These are phyloP conservation scores for Notocelia uddmanniana DNA, from an alignment of 2,888 invertebrate species.

Conservation along the genomic window DNA sequence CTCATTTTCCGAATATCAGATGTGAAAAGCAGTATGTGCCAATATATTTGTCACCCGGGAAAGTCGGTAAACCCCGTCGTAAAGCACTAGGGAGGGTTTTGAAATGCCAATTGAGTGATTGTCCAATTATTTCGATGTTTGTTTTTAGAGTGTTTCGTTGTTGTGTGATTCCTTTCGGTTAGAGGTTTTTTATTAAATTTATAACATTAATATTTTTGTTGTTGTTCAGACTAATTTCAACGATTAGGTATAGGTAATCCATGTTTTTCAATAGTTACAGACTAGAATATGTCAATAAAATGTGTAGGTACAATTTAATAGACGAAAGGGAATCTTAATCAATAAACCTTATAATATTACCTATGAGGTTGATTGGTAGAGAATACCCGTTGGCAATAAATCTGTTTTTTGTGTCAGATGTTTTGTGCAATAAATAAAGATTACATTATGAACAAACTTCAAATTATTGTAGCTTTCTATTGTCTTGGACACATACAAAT, in stretches of 20 bases:
- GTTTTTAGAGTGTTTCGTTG: conserved; percentile 35
- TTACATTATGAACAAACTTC: neutral
- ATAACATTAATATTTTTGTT: conserved; percentile 30
- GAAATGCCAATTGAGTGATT: neutral
- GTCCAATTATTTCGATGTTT: conserved; percentile 12
- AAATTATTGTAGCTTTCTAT: neutral
- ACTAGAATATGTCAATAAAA: neutral
- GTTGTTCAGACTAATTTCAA: conserved; percentile 43
- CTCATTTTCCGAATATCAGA: too few relatives aligned
- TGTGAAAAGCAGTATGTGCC: too few relatives aligned
- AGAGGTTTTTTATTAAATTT: conserved; percentile 37
- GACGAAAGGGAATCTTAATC: neutral
- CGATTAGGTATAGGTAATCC: conserved; percentile 36
- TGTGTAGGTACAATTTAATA: conserved; percentile 17
- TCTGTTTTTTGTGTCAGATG: neutral
- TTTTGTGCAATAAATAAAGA: neutral
- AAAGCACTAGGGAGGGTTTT: too few relatives aligned
- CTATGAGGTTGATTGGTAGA: neutral
- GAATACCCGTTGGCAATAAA: neutral
- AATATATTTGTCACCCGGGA: too few relatives aligned
- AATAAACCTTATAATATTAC: conserved; percentile 2
- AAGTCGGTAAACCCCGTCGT: too few relatives aligned
- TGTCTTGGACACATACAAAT: neutral
- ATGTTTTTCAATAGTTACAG: conserved; percentile 19
- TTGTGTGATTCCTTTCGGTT: conserved; percentile 39